Percentiles rank a stretch among this genome's conserved stretches.
phyloP scores from a whole-genome alignment of 2,797 vertebrate genomes.

The Pangasius sanitwongsei region DNA sequence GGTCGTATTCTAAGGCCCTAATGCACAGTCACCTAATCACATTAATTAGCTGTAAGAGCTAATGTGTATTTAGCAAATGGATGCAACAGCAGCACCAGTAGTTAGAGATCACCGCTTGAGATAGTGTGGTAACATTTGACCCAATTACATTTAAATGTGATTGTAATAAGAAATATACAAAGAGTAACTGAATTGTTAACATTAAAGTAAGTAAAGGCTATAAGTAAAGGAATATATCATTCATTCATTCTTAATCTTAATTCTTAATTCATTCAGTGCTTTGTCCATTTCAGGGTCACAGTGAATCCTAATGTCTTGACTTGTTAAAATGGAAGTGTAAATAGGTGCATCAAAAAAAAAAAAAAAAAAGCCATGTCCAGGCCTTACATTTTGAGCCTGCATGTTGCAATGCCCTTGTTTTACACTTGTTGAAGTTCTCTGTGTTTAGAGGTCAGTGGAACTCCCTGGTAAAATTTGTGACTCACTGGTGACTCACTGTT shows the following conservation, averaged over 20 bases:
- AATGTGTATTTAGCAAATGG: slow-evolving; percentile 7
- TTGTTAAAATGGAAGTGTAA: background rate
- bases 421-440: background rate
- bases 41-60: background rate
- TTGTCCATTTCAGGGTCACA: background rate
- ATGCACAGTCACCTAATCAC: background rate
- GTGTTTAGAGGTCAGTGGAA: background rate
- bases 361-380: background rate
- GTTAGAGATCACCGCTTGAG: background rate
- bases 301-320: background rate
- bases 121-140: background rate
- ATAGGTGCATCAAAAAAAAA: background rate
- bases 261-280: background rate
- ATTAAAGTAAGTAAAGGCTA: background rate
- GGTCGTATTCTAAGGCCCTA: background rate
- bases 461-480: slow-evolving; percentile 11
- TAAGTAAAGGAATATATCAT: background rate
- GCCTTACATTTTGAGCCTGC: background rate
- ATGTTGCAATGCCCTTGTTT: background rate
- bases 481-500: background rate
- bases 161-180: background rate
- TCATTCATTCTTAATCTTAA: background rate
- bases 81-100: background rate
- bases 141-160: background rate
- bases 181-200: background rate